Conservation (phyloP, 2,113 vertebrate species). For the Talpa occidentalis region DNA sequence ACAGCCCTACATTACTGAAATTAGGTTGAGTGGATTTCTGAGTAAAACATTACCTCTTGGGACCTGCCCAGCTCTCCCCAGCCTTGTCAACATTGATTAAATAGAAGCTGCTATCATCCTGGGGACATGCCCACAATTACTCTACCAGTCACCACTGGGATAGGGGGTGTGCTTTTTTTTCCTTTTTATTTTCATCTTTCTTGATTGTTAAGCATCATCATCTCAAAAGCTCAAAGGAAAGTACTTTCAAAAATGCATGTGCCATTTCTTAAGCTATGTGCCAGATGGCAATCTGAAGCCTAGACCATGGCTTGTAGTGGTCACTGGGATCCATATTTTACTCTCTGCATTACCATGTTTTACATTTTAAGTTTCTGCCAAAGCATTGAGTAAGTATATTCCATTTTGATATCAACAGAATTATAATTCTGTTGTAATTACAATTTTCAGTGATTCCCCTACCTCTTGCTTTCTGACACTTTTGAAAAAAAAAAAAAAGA, state of each 20-base stretch:
- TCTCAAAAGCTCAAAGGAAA: slow-evolving; percentile 69
- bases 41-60: slow-evolving; percentile 89
- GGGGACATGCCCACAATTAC: slow-evolving; percentile 84
- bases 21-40: slow-evolving; percentile 90
- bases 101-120: slow-evolving; percentile 85
- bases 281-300: slow-evolving; percentile 18
- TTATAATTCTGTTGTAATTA: not conserved
- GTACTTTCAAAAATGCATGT: slow-evolving; percentile 15
- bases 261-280: not conserved
- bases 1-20: slow-evolving; percentile 89
- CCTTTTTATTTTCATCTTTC: slow-evolving; percentile 79
- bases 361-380: slow-evolving; percentile 40
- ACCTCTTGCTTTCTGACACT: not conserved
- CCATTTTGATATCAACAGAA: slow-evolving; percentile 1
- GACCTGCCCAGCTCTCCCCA: slow-evolving; percentile 86
- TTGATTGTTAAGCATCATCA: slow-evolving; percentile 81
- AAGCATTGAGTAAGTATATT: not conserved
- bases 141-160: slow-evolving; percentile 81
- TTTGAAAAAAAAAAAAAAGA: not conserved
- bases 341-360: not conserved
- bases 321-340: not conserved
- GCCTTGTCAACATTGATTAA: slow-evolving; percentile 90
- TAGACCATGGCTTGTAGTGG: not conserved
- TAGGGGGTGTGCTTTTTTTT: slow-evolving; percentile 80
- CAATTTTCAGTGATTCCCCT: not conserved